A percentile compares a stretch with the other conserved stretches of the same genome.
Evolutionary conservation across 2,797 vertebrate genomes (phyloP).

Genomic region (Spinus olivaceus): DNA sequence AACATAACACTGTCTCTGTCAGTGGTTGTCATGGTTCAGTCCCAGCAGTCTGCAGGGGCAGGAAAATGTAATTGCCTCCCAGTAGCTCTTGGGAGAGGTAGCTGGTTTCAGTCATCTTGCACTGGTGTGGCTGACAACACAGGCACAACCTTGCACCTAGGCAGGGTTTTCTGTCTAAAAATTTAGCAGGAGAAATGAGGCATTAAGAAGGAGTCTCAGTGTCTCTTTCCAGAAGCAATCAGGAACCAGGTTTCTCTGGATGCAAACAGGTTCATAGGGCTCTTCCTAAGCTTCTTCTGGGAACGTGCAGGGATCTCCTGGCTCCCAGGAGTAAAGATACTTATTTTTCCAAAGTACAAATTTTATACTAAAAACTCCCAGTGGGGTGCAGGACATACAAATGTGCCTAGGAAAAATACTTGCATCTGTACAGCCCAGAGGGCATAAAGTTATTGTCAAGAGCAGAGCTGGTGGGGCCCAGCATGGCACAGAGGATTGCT

Average conservation of each 20-base stretch:
- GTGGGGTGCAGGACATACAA: neutral
- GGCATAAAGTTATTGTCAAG: neutral
- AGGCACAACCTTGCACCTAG: neutral
- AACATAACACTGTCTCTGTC: neutral
- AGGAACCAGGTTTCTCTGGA: neutral
- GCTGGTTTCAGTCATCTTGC: neutral
- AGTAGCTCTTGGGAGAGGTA: neutral
- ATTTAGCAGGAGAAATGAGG: neutral
- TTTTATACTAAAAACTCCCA: neutral
- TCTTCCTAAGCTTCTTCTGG: neutral
- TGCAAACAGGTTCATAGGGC: neutral
- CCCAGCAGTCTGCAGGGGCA: neutral
- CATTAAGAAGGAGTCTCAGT: neutral
- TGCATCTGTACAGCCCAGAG: neutral
- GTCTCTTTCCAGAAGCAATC: neutral
- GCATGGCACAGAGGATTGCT: fast-evolving
- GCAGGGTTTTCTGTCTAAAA: neutral
- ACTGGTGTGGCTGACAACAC: neutral
- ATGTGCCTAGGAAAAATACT: neutral
- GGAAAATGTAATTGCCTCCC: neutral
- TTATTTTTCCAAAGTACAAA: neutral
- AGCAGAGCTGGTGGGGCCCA: neutral
- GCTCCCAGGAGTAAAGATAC: neutral
- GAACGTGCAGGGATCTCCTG: neutral
- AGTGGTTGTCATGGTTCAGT: neutral